A percentile compares a stretch with the other conserved stretches of the same genome.
These are phyloP conservation scores for Ceraclea dissimilis DNA, from an alignment of 2,888 invertebrate genomes.

Conservation along the genomic window DNA sequence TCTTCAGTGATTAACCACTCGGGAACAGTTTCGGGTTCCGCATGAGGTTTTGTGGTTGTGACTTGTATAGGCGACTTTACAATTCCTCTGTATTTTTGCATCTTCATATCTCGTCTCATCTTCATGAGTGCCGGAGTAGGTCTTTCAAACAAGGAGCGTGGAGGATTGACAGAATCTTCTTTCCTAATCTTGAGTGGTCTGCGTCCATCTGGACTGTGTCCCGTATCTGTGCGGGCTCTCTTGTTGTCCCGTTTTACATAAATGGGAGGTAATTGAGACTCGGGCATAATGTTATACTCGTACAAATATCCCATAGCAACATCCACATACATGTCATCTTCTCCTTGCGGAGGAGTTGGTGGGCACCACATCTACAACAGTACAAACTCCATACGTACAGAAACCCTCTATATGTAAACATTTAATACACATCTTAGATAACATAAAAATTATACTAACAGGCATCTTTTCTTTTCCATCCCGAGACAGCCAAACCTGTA, in stretches of 20 bases:
- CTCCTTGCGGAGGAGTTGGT: constrained; percentile 91
- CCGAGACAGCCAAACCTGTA: constrained; percentile 69
- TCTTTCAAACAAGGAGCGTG: constrained; percentile 74
- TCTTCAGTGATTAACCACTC: constrained; percentile 93
- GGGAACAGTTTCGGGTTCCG: constrained; percentile 60
- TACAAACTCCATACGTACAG: background rate
- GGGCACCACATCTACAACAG: constrained; percentile 85
- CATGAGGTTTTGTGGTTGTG: constrained; percentile 47
- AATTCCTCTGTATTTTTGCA: constrained; percentile 60
- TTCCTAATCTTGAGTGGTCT: constrained; percentile 56
- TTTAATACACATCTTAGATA: background rate
- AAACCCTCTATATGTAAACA: background rate
- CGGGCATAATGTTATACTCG: constrained; percentile 66
- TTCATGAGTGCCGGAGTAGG: constrained; percentile 67
- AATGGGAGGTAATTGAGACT: constrained; percentile 70
- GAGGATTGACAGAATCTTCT: constrained; percentile 69
- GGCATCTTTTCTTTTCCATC: constrained; percentile 70
- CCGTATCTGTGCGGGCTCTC: constrained; percentile 60
- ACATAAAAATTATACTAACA: constrained; percentile 51
- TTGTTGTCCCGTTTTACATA: constrained; percentile 72
- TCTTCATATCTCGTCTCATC: constrained; percentile 67
- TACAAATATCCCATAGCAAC: constrained; percentile 78
- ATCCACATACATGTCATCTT: constrained; percentile 88
- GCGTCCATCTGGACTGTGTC: constrained; percentile 47
- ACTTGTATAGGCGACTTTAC: constrained; percentile 47